phyloP scores from a whole-genome alignment of 2,888 invertebrate species.

The Rugalucina vietnamica region DNA sequence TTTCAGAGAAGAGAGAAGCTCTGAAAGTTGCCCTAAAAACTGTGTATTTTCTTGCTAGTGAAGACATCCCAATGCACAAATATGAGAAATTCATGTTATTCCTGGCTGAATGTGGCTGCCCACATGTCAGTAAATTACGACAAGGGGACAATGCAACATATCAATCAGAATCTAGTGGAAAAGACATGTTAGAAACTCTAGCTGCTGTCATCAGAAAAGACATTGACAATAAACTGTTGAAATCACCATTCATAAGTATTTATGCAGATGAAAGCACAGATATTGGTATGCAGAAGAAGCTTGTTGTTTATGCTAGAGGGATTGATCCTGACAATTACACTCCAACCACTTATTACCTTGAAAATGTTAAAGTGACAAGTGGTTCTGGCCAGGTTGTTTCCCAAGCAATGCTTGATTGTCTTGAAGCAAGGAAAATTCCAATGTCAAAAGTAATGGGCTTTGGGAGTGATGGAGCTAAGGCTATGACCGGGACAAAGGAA shows the following conservation, averaged over 20 bases:
- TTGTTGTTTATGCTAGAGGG: constrained; percentile 12
- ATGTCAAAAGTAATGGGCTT: not conserved
- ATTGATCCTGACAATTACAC: constrained; percentile 9
- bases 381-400: not conserved
- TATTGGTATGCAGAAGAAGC: constrained; percentile 25
- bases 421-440: not conserved
- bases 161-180: too few relatives aligned
- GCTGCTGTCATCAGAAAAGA: not conserved
- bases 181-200: not conserved
- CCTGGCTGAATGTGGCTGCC: too few relatives aligned
- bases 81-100: too few relatives aligned
- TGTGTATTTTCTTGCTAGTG: too few relatives aligned
- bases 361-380: constrained; percentile 3
- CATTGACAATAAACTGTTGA: not conserved
- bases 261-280: constrained; percentile 6
- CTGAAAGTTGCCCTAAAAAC: too few relatives aligned
- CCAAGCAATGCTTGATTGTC: not conserved
- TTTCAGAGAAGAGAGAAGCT: too few relatives aligned
- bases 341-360: constrained; percentile 17
- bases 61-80: too few relatives aligned
- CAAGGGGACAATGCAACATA: too few relatives aligned
- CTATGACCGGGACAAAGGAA: not conserved
- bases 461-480: constrained; percentile 13
- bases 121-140: too few relatives aligned
- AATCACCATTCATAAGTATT: not conserved